phyloP scores from a whole-genome alignment of 2,113 vertebrate species.

The Formicarius rufipectus region DNA sequence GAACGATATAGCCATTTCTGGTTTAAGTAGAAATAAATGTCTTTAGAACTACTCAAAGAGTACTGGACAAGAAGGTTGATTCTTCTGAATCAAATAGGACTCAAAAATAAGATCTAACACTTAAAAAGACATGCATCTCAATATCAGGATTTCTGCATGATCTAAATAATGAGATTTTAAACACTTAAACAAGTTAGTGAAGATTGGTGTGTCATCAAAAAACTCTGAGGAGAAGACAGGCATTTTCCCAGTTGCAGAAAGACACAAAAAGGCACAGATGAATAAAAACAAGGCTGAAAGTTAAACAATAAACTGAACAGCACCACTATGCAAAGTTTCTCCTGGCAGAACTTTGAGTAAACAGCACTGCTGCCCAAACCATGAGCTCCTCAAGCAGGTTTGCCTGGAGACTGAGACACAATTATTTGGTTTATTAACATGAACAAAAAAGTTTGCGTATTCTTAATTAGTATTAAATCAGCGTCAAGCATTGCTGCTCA shows the following conservation, averaged over 20 bases:
- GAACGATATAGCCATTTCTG: not conserved
- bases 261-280: not conserved
- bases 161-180: not conserved
- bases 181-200: not conserved
- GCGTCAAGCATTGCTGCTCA: slow-evolving; percentile 36
- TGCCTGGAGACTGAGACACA: not conserved
- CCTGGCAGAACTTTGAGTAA: not conserved
- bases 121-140: not conserved
- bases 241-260: not conserved
- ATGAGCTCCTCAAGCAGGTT: not conserved
- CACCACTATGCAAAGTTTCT: not conserved
- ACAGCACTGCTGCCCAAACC: not conserved
- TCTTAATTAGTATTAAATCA: slow-evolving; percentile 50
- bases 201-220: not conserved
- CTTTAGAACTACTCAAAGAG: not conserved
- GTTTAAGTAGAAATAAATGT: not conserved
- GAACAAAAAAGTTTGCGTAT: not conserved
- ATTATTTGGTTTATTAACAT: not conserved
- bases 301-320: not conserved
- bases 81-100: not conserved
- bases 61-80: not conserved
- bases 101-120: not conserved
- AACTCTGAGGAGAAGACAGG: not conserved
- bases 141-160: not conserved
- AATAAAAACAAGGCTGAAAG: not conserved